phyloP scores from a whole-genome alignment of 2,113 vertebrate species.

The Indicator maculatus region DNA sequence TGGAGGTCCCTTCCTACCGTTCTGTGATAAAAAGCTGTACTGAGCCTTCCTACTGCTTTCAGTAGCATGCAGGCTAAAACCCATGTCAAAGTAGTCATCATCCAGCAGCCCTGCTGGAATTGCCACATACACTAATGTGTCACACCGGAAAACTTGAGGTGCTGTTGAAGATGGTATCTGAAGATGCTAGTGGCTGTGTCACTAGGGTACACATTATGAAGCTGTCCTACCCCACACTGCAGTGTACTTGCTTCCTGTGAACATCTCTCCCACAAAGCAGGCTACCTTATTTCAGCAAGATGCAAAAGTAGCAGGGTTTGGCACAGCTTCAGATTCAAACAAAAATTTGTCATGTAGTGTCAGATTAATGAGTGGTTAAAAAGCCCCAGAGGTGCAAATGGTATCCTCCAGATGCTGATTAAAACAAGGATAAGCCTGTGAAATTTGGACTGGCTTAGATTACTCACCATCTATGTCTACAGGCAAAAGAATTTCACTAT shows the following conservation, averaged over 20 bases:
- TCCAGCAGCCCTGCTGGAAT: not conserved
- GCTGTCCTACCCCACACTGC: not conserved
- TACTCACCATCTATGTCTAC: not conserved
- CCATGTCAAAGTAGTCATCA: fast-evolving
- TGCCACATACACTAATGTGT: fast-evolving
- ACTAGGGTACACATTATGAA: not conserved
- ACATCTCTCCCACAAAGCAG: not conserved
- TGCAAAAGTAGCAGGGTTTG: not conserved
- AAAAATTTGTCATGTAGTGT: not conserved
- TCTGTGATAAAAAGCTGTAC: too few species aligned
- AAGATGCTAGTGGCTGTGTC: not conserved
- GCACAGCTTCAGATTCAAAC: not conserved
- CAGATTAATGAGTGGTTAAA: not conserved
- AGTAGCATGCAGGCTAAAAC: not conserved
- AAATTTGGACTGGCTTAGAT: not conserved
- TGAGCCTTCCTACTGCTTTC: not conserved
- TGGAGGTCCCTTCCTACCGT: too few species aligned
- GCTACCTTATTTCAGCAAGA: not conserved
- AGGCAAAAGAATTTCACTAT: not conserved
- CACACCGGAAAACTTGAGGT: not conserved
- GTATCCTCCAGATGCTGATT: not conserved
- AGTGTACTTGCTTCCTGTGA: not conserved
- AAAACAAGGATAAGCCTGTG: not conserved
- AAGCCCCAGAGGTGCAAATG: not conserved
- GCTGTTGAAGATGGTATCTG: not conserved